Conservation (phyloP, 2,888 invertebrate genomes). For the Azorinus chamasolen region DNA sequence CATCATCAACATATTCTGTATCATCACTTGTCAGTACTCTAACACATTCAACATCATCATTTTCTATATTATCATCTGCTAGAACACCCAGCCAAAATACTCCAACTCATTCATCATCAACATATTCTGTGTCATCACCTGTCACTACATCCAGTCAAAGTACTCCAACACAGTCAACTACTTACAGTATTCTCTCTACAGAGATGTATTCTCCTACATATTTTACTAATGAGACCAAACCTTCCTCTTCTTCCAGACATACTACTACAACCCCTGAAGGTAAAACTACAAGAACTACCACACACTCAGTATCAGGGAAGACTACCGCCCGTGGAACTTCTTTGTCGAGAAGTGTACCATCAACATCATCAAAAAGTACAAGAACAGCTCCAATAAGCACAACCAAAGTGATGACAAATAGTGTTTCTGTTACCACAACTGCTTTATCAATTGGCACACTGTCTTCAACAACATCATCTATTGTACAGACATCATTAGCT, state of each 20-base stretch:
- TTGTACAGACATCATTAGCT: no score
- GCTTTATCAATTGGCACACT: not conserved
- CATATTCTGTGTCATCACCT: no score
- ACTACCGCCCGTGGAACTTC: conserved; percentile 8
- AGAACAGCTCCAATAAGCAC: conserved; percentile 4
- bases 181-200: no score
- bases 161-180: no score
- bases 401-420: no score
- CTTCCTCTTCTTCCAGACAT: not conserved
- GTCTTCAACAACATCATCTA: not conserved
- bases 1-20: conserved; percentile 3
- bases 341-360: no score
- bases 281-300: not conserved
- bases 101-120: no score
- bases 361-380: not conserved
- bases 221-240: no score
- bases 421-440: no score
- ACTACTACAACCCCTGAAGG: conserved; percentile 1
- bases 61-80: not conserved
- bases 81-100: not conserved
- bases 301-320: not conserved
- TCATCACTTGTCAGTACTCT: conserved; percentile 11
- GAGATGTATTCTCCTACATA: no score
- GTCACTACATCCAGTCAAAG: no score
- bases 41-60: conserved; percentile 5